Evolutionary conservation across 2,888 invertebrate species (phyloP).

Genomic region (Luperina testacea): DNA sequence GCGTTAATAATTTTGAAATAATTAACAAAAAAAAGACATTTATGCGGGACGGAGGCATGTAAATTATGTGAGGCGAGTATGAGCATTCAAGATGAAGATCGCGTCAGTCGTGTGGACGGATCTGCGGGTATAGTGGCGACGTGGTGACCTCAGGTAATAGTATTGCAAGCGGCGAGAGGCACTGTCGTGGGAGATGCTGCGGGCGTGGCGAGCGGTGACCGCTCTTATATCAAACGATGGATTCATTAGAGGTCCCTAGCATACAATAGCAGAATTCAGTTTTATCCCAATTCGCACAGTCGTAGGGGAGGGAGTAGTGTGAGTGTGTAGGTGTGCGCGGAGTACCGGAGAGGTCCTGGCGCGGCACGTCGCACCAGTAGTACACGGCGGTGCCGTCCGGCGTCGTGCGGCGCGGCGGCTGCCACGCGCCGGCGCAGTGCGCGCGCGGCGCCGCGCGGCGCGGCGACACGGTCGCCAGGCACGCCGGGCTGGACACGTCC

Average conservation of each 20-base stretch:
- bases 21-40: neutral
- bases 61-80: constrained; percentile 2
- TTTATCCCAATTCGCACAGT: neutral
- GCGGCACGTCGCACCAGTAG: constrained; percentile 96
- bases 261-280: neutral
- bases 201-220: neutral
- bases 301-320: neutral
- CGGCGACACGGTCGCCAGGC: constrained; percentile 79
- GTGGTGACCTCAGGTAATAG: neutral
- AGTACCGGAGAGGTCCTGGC: constrained; percentile 89
- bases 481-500: constrained; percentile 73
- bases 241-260: neutral
- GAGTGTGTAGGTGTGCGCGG: constrained; percentile 16
- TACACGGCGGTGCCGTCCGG: constrained; percentile 96
- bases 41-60: neutral
- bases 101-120: constrained; percentile 48
- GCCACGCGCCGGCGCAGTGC: constrained; percentile 77
- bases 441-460: constrained; percentile 90
- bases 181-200: neutral
- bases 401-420: constrained; percentile 94
- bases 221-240: neutral
- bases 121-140: neutral
- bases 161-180: constrained; percentile 12
- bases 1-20: constrained; percentile 4
- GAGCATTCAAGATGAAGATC: constrained; percentile 28